phyloP scores from a whole-genome alignment of 2,797 vertebrate species.

The Alcedo atthis region DNA sequence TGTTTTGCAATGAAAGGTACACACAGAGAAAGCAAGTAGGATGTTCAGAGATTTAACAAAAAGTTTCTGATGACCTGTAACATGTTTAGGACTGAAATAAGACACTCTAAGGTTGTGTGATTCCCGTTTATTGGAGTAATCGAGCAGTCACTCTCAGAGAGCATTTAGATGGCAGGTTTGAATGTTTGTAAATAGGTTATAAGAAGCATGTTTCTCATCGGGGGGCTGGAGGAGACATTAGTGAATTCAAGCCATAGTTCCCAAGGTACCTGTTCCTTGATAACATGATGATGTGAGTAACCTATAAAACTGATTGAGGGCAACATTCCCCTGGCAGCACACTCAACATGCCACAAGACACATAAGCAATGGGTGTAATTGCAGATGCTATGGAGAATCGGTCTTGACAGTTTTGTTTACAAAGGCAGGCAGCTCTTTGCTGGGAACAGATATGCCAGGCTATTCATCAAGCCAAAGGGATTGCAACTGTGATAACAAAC shows the following conservation, averaged over 20 bases:
- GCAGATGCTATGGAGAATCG: conserved; percentile 45
- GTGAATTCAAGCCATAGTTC: background rate
- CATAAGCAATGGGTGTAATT: conserved; percentile 25
- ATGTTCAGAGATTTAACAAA: background rate
- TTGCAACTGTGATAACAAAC: conserved; percentile 58
- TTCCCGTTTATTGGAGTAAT: background rate
- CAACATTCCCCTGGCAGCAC: background rate
- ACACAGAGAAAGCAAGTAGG: background rate
- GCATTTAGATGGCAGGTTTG: background rate
- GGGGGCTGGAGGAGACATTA: background rate
- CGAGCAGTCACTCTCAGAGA: background rate
- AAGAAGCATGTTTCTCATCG: background rate
- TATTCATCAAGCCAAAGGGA: conserved; percentile 62
- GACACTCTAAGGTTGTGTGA: background rate
- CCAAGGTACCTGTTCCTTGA: background rate
- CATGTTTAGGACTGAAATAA: background rate
- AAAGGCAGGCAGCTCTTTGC: conserved; percentile 57
- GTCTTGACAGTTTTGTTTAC: conserved; percentile 60
- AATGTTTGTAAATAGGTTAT: background rate
- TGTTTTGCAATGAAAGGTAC: background rate
- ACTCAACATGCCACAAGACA: background rate
- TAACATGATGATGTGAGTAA: background rate
- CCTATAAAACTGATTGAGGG: background rate
- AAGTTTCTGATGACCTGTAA: background rate
- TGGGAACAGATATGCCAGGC: conserved; percentile 59